Evolutionary conservation across 1,140 invertebrate species (phyloP).

Genomic region (Pogonomyrmex californicus): DNA sequence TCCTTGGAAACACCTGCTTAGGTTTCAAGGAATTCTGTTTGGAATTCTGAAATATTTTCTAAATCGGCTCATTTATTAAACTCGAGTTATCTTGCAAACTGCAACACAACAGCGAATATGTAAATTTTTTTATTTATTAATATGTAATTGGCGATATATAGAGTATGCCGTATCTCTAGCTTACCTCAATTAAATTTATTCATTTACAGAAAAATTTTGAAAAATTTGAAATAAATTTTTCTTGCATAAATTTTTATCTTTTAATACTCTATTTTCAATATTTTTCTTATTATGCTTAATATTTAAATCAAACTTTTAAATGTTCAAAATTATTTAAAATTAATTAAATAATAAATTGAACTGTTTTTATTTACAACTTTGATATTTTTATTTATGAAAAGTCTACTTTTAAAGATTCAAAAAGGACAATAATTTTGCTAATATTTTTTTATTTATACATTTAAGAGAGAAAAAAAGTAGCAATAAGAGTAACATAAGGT

Average conservation of each 20-base stretch:
- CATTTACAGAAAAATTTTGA: background rate
- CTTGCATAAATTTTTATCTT: background rate
- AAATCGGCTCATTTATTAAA: background rate
- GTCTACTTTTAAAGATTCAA: background rate
- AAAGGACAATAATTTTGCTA: background rate
- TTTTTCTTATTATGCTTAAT: background rate
- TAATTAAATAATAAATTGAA: background rate
- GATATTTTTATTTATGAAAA: background rate
- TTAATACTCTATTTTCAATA: background rate
- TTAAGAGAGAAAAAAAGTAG: background rate
- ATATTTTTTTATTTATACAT: too few species aligned
- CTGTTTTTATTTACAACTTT: background rate
- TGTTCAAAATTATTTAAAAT: background rate
- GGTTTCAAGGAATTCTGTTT: too few species aligned
- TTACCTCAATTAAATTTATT: background rate
- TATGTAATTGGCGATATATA: background rate
- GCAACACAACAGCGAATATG: background rate
- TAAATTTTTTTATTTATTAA: constrained; percentile 27
- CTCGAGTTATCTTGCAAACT: background rate
- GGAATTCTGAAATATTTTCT: too few species aligned
- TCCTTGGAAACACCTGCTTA: too few species aligned
- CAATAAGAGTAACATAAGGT: background rate
- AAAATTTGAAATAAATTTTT: background rate
- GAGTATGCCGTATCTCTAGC: background rate
- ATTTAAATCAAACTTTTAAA: background rate